These are phyloP conservation scores for Hyaena hyaena DNA, from an alignment of 2,113 vertebrate genomes.

Conservation along the genomic window DNA sequence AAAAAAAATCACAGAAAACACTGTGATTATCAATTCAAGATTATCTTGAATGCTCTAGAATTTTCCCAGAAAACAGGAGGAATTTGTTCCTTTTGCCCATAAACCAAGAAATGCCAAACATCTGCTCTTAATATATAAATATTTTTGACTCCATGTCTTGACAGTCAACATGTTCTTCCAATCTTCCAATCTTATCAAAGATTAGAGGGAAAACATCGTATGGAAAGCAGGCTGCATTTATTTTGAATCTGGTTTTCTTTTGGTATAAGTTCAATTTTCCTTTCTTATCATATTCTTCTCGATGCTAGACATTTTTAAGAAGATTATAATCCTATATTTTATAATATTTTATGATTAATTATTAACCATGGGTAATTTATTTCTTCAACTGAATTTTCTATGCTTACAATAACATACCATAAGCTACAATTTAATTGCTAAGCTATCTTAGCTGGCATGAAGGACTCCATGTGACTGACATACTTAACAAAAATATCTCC, in stretches of 20 bases:
- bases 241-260: constrained; percentile 54
- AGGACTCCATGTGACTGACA: background rate
- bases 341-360: constrained; percentile 29
- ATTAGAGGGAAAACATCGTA: background rate
- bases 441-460: background rate
- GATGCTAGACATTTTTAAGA: constrained; percentile 38
- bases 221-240: background rate
- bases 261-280: constrained; percentile 12
- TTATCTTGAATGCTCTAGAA: background rate
- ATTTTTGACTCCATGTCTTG: background rate
- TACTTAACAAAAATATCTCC: background rate
- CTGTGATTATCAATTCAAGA: background rate
- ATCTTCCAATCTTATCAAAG: background rate
- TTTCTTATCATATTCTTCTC: constrained; percentile 15
- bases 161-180: background rate
- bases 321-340: constrained; percentile 30
- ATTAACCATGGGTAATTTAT: constrained; percentile 37
- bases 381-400: constrained; percentile 35
- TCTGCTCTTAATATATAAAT: constrained; percentile 28
- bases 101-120: constrained; percentile 20
- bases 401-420: background rate
- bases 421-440: background rate
- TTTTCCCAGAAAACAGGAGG: constrained; percentile 23
- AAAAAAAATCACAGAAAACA: constrained; percentile 4
- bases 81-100: constrained; percentile 23